phyloP scores from a whole-genome alignment of 2,797 vertebrate genomes.

The Masticophis lateralis region DNA sequence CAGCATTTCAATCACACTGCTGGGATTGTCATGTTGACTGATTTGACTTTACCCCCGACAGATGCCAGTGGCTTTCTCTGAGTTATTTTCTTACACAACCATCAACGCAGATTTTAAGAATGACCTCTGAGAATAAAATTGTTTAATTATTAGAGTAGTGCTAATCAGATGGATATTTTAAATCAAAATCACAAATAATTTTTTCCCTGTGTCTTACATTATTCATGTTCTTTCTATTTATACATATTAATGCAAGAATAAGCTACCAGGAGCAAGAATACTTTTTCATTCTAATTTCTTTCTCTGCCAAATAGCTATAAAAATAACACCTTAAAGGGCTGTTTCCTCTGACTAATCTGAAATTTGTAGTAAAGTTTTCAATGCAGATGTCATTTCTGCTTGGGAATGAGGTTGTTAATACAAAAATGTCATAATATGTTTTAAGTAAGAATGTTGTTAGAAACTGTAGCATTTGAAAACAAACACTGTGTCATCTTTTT shows the following conservation, averaged over 20 bases:
- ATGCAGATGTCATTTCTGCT: conserved; percentile 1
- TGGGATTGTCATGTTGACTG: neutral
- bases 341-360: conserved; percentile 30
- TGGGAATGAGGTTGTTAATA: neutral
- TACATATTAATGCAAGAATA: conserved; percentile 55
- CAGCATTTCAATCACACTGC: neutral
- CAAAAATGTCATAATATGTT: neutral
- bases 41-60: neutral
- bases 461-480: neutral
- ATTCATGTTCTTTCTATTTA: conserved; percentile 62
- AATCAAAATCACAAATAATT: conserved; percentile 55
- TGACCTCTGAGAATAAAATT: conserved; percentile 58
- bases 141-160: conserved; percentile 44
- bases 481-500: neutral
- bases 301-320: conserved; percentile 49
- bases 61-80: neutral
- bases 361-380: neutral
- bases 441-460: neutral
- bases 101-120: conserved; percentile 40
- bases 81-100: conserved; percentile 30
- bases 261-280: conserved; percentile 43
- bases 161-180: conserved; percentile 59
- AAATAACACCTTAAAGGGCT: conserved; percentile 51
- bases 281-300: conserved; percentile 52
- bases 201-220: conserved; percentile 49